These are phyloP conservation scores for Pipistrellus pygmaeus DNA, from an alignment of 2,797 vertebrate species.

Conservation along the genomic window DNA sequence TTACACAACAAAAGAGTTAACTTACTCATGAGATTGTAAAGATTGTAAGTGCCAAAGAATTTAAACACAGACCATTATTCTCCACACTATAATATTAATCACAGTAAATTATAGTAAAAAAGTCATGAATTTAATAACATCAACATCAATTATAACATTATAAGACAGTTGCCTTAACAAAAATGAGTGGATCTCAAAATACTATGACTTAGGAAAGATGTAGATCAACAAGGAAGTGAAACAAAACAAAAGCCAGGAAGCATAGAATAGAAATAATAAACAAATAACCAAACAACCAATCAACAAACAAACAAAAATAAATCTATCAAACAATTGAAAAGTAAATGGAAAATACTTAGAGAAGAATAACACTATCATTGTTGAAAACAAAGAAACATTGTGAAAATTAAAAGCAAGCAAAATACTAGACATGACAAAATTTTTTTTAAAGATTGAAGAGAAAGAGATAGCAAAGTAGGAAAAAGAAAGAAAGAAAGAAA, in stretches of 20 bases:
- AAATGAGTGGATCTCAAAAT: neutral
- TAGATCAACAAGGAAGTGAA: neutral
- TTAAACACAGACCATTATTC: neutral
- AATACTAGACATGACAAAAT: neutral
- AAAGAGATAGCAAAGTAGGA: neutral
- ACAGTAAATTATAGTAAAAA: neutral
- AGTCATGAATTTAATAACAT: neutral
- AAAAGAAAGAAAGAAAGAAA: neutral
- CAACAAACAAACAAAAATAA: neutral
- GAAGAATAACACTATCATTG: too few species aligned
- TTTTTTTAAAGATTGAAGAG: neutral
- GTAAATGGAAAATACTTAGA: neutral
- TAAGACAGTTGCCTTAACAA: neutral
- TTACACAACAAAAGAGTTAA: neutral
- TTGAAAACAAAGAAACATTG: neutral
- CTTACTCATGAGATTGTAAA: neutral
- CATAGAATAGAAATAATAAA: neutral
- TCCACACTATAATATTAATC: neutral
- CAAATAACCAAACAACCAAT: neutral
- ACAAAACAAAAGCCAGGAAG: neutral
- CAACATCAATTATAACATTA: neutral
- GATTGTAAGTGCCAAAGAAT: neutral
- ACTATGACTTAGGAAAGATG: neutral
- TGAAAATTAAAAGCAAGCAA: neutral
- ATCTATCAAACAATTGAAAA: neutral